These are phyloP conservation scores for Myotis vivesi DNA, from an alignment of 2,797 vertebrate species.

Conservation along the genomic window DNA sequence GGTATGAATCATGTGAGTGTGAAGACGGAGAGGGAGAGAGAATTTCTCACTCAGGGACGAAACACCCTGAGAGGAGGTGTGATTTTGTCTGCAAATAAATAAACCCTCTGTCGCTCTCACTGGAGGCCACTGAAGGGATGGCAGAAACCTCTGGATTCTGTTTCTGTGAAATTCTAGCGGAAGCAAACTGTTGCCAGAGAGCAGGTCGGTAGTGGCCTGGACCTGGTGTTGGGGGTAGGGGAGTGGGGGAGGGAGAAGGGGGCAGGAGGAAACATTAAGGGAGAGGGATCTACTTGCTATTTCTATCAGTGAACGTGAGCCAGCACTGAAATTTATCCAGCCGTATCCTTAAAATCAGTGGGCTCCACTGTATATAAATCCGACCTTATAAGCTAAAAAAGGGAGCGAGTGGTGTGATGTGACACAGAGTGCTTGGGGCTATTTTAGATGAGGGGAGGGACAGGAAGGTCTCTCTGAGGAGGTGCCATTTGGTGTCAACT, in stretches of 20 bases:
- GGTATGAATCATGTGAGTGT: not conserved
- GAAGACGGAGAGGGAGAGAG: not conserved
- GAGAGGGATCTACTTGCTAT: rapidly evolving
- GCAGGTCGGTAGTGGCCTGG: not conserved
- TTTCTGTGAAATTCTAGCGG: not conserved
- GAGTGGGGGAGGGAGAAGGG: rapidly evolving
- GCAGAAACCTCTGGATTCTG: not conserved
- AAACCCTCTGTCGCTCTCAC: not conserved
- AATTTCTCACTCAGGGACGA: not conserved
- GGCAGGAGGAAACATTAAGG: rapidly evolving
- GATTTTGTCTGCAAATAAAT: not conserved
- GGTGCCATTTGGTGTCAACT: not conserved
- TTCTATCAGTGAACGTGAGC: too few relatives aligned
- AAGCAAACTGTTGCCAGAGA: not conserved
- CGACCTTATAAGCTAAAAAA: not conserved
- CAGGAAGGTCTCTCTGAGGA: not conserved
- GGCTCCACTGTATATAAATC: not conserved
- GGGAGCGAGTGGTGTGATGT: rapidly evolving
- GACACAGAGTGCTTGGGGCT: too few relatives aligned
- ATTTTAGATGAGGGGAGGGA: too few relatives aligned
- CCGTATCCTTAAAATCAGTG: not conserved
- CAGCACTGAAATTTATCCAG: not conserved
- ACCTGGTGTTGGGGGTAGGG: rapidly evolving
- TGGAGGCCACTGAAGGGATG: not conserved
- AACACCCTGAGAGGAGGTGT: not conserved